Evolutionary conservation across 1,140 invertebrate genomes (phyloP), one percentile per base, ranked within the genome.

Genomic region (Manduca sexta): DNA sequence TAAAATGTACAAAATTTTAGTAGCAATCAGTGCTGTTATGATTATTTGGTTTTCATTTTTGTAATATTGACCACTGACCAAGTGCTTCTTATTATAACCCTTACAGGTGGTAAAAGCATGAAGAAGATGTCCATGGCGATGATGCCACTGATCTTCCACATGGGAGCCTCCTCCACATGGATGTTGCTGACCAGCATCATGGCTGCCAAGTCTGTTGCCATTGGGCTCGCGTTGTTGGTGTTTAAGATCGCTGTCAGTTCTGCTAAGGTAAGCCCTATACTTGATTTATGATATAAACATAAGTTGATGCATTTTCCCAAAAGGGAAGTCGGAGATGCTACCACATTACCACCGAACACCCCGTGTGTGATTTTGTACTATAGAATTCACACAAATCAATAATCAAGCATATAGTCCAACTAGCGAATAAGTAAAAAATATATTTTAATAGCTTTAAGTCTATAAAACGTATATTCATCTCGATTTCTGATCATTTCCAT

Each of bases 101-200:
- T 41, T 43, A 13, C 53, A 69, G 64, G 62, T 38, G 69, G 69
- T 4, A 75, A 75, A 7, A 62, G 67, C 4, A 60, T 82, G 46
- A 80, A 81, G 62, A 84, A 84, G 51, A 55, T 80, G 42, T 52
- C 67, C 1, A 52, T 76, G 52, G 64, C 65, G 0, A 52, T 84
- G 44, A 48, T 86, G n/a, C 84, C 84, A 0, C 56, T 86, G 17
- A 66, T 85, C 47, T 86, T 86, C 69, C 74, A 83, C 50, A 52
- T 86, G 0, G 84, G 84, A 4, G 74, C 76, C 3, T 66, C 75
- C 0, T 77, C 83, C 18, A 84, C 83, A 0, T 82, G 83, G 69
- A 69, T 83, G 54, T 18, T 81, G 4, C 33, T 86, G 15, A 86
- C 84, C n/a, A 65, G 71, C 3, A 43, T 85, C n/a, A 56, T 86